Base-by-base conservation (phyloP, 2,888 invertebrate genomes). In the Macrophya alboannulata region DNA sequence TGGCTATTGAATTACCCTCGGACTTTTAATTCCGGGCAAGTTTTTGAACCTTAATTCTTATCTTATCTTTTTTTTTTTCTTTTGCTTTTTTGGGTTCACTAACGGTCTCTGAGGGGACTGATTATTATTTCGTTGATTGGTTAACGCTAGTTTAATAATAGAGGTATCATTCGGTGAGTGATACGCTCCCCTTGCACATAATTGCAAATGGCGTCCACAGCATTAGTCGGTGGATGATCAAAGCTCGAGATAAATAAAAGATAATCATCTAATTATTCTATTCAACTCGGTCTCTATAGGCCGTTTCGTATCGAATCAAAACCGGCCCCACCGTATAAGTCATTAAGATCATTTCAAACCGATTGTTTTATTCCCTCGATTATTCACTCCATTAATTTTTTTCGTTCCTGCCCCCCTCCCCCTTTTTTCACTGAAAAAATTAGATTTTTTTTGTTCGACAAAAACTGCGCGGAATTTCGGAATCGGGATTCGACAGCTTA, bases 181-280 rank as follows among this genome's bases (percentile, higher is more conserved):
- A 90, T 90, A 88, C 89, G 89, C 89, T 90, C 90, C 89, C 88
- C 88, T 85, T 89, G 87, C 89, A 89, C 90, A 92, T 93, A 93
- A 93, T 92, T 92, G 91, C 92, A 91, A 93, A 92, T 92, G 89
- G 90, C 91, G 88, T 90, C 89, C 8, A 45, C 89, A 88, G 85
- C 87, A 81, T 83, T 72, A 83, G 72, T 48, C 51, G 65, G 89
- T 31, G 89, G 89, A 88, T 89, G 90, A 92, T 92, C 92, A 92
- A 92, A 92, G 92, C 89, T 89, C 87, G 89, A 87, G 89, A 92
- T 90, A 91, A 92, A 92, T 91, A 90, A 91, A 92, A 91, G 89
- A 90, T 92, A 90, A 92, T 92, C 90, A 91, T 91, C 90, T 92
- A 92, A 92, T 92, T 91, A 92, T 91, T 91, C 91, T 90, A 90